A percentile compares a stretch with the other conserved stretches of the same genome.
Evolutionary conservation across 2,888 invertebrate species (phyloP).

Genomic region (Limenitis camilla): DNA sequence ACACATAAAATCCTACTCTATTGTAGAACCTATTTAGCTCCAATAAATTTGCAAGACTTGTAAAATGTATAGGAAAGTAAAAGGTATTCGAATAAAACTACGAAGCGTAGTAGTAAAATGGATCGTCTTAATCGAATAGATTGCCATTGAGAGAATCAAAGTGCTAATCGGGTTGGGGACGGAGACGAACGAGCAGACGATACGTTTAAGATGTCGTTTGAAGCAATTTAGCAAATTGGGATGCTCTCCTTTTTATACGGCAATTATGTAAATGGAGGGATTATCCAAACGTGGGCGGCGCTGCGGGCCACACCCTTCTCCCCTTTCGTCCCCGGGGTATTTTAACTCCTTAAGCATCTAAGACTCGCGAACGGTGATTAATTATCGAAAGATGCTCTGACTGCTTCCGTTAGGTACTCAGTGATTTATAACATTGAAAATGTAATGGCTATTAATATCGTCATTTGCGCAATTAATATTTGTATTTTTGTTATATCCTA

Average conservation of each 20-base stretch:
- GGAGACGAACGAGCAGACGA: conserved; percentile 38
- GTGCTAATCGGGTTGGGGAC: conserved; percentile 16
- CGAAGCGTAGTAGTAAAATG: neutral
- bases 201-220: conserved; percentile 59
- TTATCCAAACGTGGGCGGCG: conserved; percentile 68
- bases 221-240: conserved; percentile 75
- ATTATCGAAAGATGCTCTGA: conserved; percentile 48
- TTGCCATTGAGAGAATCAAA: conserved; percentile 15
- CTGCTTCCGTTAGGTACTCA: conserved; percentile 45
- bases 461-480: neutral
- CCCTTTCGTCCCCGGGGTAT: conserved; percentile 57
- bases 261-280: conserved; percentile 76
- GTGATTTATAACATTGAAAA: conserved; percentile 66
- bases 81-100: neutral
- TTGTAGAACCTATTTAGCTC: too few relatives aligned
- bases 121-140: conserved; percentile 15
- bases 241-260: conserved; percentile 73
- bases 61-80: neutral
- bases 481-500: neutral
- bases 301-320: conserved; percentile 59
- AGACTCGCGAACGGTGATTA: conserved; percentile 67
- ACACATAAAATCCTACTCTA: too few relatives aligned
- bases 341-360: conserved; percentile 52
- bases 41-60: too few relatives aligned
- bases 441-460: conserved; percentile 12